Evolutionary conservation across 2,888 invertebrate species (phyloP).

Genomic region (Pasiphila rectangulata): DNA sequence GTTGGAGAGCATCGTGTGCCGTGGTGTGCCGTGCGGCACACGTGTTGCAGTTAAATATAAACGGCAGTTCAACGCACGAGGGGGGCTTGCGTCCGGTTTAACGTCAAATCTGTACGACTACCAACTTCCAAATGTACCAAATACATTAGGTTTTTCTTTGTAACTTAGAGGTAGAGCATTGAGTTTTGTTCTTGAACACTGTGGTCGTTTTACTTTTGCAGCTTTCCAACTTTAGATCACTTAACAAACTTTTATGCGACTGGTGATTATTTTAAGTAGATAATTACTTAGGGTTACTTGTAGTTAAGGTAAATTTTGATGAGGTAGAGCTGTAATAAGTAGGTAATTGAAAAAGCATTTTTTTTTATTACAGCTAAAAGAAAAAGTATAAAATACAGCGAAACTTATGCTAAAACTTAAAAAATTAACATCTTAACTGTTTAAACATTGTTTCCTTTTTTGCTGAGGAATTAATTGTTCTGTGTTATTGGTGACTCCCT

Average conservation of each 20-base stretch:
- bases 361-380: too few relatives aligned
- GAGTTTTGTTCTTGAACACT: conserved; percentile 1
- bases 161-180: too few relatives aligned
- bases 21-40: conserved; percentile 54
- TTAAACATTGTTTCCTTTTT: too few relatives aligned
- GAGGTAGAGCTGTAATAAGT: too few relatives aligned
- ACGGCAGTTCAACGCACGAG: conserved; percentile 73
- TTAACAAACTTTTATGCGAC: background rate
- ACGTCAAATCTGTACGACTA: conserved; percentile 30
- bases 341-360: too few relatives aligned
- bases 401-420: too few relatives aligned
- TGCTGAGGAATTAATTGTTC: too few relatives aligned
- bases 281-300: background rate
- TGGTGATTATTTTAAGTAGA: background rate
- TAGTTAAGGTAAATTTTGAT: background rate
- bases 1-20: conserved; percentile 59
- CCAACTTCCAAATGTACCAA: conserved; percentile 16
- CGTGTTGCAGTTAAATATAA: conserved; percentile 76
- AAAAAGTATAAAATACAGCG: too few relatives aligned
- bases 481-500: too few relatives aligned
- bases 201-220: conserved; percentile 3
- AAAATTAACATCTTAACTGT: too few relatives aligned
- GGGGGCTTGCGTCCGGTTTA: conserved; percentile 56
- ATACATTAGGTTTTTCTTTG: conserved; percentile 7
- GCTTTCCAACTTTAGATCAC: conserved; percentile 1